A percentile compares a stretch with the other conserved stretches of the same genome.
phyloP scores from a whole-genome alignment of 2,113 vertebrate genomes.

The Siniperca knerii region DNA sequence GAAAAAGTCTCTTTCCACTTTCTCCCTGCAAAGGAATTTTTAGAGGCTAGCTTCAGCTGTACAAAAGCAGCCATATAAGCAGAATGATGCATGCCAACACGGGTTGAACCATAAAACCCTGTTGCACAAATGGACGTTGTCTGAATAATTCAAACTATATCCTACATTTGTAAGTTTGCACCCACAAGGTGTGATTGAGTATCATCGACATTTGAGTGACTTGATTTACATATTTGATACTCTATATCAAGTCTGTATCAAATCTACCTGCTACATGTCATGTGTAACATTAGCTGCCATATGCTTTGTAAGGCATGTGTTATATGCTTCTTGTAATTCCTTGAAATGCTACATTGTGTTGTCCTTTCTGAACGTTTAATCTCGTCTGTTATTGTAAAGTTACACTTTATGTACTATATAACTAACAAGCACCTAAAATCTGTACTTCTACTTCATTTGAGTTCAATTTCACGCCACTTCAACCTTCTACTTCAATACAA shows the following conservation, averaged over 20 bases:
- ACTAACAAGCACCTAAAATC: too few relatives aligned
- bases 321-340: too few relatives aligned
- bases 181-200: neutral
- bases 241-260: too few relatives aligned
- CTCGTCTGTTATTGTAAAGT: neutral
- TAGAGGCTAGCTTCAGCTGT: neutral
- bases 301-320: neutral
- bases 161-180: neutral
- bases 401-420: neutral
- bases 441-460: too few relatives aligned
- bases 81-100: conserved; percentile 5
- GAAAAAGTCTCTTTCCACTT: conserved; percentile 42
- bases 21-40: conserved; percentile 7
- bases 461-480: too few relatives aligned
- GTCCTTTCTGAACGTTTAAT: neutral
- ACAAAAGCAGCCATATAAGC: neutral
- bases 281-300: neutral
- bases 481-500: too few relatives aligned
- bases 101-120: neutral
- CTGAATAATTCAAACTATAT: neutral
- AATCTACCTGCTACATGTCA: neutral
- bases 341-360: neutral
- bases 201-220: neutral
- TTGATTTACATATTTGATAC: neutral
- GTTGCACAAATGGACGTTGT: neutral